Evolutionary conservation across 2,113 vertebrate species (phyloP).

Genomic region (Chionomys nivalis): DNA sequence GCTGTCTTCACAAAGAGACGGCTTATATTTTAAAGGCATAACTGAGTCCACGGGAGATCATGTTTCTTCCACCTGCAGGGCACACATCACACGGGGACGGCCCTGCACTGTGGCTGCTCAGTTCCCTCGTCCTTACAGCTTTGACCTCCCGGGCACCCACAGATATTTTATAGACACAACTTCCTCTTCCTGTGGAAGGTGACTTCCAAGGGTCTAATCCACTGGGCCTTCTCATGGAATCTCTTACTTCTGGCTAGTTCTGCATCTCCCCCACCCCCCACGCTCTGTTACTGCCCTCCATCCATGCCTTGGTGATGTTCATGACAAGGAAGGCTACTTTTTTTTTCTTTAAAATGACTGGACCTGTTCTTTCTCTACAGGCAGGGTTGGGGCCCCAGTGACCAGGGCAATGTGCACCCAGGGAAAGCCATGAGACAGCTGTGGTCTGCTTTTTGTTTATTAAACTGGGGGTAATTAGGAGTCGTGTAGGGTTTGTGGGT

Average conservation of each 20-base stretch:
- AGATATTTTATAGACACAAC: background rate
- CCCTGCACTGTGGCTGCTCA: fast-evolving
- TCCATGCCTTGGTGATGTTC: background rate
- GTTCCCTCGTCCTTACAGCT: background rate
- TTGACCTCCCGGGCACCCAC: background rate
- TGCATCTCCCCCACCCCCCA: background rate
- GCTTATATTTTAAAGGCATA: background rate
- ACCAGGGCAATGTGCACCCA: background rate
- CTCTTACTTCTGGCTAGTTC: background rate
- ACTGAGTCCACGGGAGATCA: background rate
- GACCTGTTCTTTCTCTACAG: background rate
- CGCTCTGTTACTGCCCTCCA: background rate
- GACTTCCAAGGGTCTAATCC: background rate
- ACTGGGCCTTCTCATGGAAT: background rate
- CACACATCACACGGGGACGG: background rate
- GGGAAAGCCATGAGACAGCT: fast-evolving
- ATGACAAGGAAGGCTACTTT: background rate
- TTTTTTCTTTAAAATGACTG: background rate
- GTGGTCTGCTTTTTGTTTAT: background rate
- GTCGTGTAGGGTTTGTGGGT: background rate
- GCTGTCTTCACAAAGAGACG: background rate
- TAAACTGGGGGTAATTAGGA: background rate
- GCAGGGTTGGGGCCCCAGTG: background rate
- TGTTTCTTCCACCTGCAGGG: background rate
- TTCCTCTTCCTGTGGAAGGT: background rate